Conservation (phyloP, 2,113 vertebrate species). For the Eulemur macaco region DNA sequence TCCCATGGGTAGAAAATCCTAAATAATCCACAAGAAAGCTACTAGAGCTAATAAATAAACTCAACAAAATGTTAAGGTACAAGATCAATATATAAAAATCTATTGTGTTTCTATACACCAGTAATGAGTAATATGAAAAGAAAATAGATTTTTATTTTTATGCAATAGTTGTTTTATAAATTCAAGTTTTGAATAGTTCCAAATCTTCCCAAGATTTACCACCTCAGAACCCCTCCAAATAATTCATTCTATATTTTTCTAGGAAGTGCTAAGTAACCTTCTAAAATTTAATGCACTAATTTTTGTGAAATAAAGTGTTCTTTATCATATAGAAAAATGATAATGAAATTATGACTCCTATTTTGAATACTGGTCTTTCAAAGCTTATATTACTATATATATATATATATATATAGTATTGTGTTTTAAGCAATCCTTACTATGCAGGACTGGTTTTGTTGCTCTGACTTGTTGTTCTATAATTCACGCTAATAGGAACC, state of each 20-base stretch:
- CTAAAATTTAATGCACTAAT: background rate
- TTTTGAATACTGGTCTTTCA: background rate
- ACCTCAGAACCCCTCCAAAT: background rate
- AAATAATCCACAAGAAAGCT: background rate
- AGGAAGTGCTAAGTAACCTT: background rate
- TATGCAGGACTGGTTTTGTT: background rate
- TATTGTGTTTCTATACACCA: background rate
- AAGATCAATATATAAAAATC: background rate
- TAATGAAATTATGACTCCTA: background rate
- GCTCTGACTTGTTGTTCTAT: background rate
- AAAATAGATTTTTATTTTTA: background rate
- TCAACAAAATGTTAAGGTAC: background rate
- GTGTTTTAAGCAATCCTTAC: background rate
- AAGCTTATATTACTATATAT: background rate
- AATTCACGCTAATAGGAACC: background rate
- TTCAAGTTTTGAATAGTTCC: background rate
- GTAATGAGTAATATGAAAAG: background rate
- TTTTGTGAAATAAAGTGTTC: background rate
- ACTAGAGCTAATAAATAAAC: background rate
- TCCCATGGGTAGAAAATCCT: background rate
- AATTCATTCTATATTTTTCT: background rate
- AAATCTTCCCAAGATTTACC: background rate
- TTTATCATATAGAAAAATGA: background rate
- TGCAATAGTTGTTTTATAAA: background rate
- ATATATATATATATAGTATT: background rate